Percentiles rank a stretch among this genome's conserved stretches.
These are phyloP conservation scores for Tympanoctomys barrerae DNA, from an alignment of 2,797 vertebrate genomes.

Conservation along the genomic window DNA sequence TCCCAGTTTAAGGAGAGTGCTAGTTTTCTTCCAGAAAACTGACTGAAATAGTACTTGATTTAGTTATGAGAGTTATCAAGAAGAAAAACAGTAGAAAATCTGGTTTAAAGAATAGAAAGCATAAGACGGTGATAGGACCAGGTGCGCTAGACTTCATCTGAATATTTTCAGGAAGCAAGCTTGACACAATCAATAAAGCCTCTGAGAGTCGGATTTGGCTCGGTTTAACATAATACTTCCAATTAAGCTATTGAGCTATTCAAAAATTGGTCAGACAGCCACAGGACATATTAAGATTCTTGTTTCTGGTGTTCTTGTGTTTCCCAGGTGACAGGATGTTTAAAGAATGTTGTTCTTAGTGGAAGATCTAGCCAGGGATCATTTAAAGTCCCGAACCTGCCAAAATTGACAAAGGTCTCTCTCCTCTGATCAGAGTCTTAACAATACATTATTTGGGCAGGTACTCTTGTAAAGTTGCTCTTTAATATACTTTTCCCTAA, in stretches of 20 bases:
- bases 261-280: not conserved
- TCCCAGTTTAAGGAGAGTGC: not conserved
- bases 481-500: constrained; percentile 27
- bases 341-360: not conserved
- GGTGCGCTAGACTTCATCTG: not conserved
- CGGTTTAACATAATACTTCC: not conserved
- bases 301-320: not conserved
- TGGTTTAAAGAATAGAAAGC: not conserved
- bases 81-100: not conserved
- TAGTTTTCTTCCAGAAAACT: not conserved
- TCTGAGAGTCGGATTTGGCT: not conserved
- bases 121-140: not conserved
- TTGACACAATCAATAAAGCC: not conserved
- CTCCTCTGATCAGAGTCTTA: not conserved
- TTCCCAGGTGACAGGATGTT: not conserved
- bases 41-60: not conserved
- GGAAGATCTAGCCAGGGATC: not conserved
- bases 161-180: constrained; percentile 1
- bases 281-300: not conserved
- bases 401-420: not conserved
- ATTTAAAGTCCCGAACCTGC: not conserved
- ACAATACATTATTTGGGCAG: not conserved
- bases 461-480: not conserved
- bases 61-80: not conserved
- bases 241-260: constrained; percentile 45